Evolutionary conservation across 1,140 invertebrate species (phyloP).

Genomic region (Zaprionus nigranus): DNA sequence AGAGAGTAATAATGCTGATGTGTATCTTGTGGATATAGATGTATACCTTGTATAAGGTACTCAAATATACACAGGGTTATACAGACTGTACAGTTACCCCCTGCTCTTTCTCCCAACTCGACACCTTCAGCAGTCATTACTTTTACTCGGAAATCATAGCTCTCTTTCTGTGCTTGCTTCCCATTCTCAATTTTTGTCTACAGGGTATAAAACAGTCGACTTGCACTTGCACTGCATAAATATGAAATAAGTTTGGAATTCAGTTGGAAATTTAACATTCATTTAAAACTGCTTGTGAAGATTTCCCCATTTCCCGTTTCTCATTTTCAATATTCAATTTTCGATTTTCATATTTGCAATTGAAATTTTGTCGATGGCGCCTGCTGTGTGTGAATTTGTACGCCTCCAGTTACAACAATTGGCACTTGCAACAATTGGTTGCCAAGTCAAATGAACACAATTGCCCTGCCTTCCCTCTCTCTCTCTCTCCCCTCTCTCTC

Average conservation of each 20-base stretch:
- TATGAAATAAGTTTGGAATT: background rate
- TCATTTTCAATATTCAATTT: constrained; percentile 9
- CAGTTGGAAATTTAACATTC: background rate
- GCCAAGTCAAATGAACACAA: constrained; percentile 79
- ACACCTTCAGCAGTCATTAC: too few relatives aligned
- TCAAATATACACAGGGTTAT: too few relatives aligned
- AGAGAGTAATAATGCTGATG: too few relatives aligned
- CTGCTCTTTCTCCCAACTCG: too few relatives aligned
- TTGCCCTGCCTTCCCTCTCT: constrained; percentile 42
- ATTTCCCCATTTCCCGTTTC: background rate
- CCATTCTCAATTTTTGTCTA: background rate
- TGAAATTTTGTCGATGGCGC: constrained; percentile 49
- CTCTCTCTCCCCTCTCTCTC: background rate
- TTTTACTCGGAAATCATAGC: too few relatives aligned
- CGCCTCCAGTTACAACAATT: constrained; percentile 55
- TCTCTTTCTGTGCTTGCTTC: too few relatives aligned
- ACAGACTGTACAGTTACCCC: too few relatives aligned
- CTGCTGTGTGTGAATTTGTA: constrained; percentile 63
- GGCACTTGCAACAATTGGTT: constrained; percentile 71
- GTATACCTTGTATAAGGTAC: too few relatives aligned
- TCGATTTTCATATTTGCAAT: constrained; percentile 38
- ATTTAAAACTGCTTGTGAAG: background rate
- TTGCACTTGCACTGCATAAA: background rate
- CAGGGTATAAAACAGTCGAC: background rate
- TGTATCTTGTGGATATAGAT: too few relatives aligned